Evolutionary conservation across 2,113 vertebrate species (phyloP), one percentile per base, ranked within the genome.

Genomic region (Oxyruncus cristatus): DNA sequence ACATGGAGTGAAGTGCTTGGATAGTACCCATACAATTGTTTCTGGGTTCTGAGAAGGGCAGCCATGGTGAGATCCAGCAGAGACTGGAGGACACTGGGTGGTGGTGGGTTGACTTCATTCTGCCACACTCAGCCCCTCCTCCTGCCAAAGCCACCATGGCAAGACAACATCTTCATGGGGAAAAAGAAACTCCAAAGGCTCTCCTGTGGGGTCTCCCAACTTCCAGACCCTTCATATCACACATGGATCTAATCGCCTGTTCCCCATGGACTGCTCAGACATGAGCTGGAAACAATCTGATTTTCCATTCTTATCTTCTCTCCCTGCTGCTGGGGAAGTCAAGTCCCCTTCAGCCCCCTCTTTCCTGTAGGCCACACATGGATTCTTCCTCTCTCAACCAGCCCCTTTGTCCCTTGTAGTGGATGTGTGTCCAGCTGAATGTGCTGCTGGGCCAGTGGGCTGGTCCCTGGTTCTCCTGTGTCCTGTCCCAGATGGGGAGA

Each of bases 311-410:
- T 93, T 92, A 95, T 95, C 95, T 95, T 65, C 24, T n/a, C 65
- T 90, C 52, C 37, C 37, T 8, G 18, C 68, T 93, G 88, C 47
- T 8, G 6, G 3, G 84, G 67, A 96, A 92, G 63, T 80, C 85
- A 96, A 94, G 72, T 81, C n/a, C 46, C 84, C 82, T 84, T 89
- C 93, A 93, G 61, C 91, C 93, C 92, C 92, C 93, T 92, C 88
- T 79, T 96, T 96, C 93, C 95, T 94, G 93, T 75, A 46, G 85
- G 83, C 90, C 79, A 94, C 93, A 86, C 90, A 67, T 37, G 39
- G 19, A 44, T 81, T 94, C 46, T 74, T 84, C 75, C 52, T 91
- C 75, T 88, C 79, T 58, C 68, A 92, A 30, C 1, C 0, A 78
- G 58, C 75, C 46, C 28, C 73, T 96, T 91, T 93, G 83, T 95